Conservation (phyloP, 2,888 invertebrate species). For the Linnaemya tessellans region DNA sequence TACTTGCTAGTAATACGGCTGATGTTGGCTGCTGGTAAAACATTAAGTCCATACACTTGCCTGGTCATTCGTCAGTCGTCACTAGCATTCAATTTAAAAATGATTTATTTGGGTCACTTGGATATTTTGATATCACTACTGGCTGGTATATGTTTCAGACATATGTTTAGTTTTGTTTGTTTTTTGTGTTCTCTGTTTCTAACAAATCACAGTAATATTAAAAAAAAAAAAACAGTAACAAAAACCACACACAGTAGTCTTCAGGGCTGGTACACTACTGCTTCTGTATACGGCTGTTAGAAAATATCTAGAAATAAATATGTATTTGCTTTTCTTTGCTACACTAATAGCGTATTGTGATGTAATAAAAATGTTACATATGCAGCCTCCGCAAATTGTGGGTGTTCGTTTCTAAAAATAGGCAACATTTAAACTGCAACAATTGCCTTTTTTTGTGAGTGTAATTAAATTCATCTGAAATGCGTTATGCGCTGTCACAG, state of each 20-base stretch:
- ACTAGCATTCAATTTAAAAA: slow-evolving; percentile 78
- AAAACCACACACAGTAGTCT: slow-evolving; percentile 60
- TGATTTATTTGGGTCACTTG: slow-evolving; percentile 82
- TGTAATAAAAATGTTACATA: too few species aligned
- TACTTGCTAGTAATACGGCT: slow-evolving; percentile 12
- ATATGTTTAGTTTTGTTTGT: not conserved
- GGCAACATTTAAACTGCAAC: too few species aligned
- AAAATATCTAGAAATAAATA: too few species aligned
- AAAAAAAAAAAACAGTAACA: slow-evolving; percentile 15
- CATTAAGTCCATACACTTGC: slow-evolving; percentile 52
- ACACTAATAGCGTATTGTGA: not conserved
- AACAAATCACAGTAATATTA: slow-evolving; percentile 46
- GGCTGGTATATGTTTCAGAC: slow-evolving; percentile 58
- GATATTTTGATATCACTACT: slow-evolving; percentile 70
- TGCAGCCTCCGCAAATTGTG: too few species aligned
- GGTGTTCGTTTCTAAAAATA: too few species aligned
- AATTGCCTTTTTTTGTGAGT: too few species aligned
- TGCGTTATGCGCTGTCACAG: too few species aligned
- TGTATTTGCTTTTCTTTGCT: not conserved
- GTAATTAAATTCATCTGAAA: too few species aligned
- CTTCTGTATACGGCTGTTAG: not conserved
- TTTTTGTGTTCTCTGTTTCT: slow-evolving; percentile 1
- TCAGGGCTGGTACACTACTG: slow-evolving; percentile 52
- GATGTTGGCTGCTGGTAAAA: slow-evolving; percentile 34
- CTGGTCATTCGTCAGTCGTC: slow-evolving; percentile 68